Evolutionary conservation across 2,888 invertebrate genomes (phyloP).

Genomic region (Leptothorax acervorum): DNA sequence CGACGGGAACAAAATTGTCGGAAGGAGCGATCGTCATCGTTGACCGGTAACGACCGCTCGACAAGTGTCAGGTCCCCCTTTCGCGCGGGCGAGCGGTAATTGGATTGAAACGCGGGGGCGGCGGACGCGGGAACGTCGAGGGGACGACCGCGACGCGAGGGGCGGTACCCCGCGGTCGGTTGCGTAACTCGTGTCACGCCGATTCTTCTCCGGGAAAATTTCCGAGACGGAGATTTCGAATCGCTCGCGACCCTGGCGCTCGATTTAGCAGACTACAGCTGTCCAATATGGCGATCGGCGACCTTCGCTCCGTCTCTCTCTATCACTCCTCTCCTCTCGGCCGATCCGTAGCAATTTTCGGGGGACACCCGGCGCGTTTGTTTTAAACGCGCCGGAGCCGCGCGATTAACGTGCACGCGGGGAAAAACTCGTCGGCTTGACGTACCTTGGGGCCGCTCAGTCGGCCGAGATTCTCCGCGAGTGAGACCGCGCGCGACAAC

Average conservation of each 20-base stretch:
- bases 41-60: background rate
- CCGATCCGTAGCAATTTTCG: background rate
- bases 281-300: slow-evolving; percentile 80
- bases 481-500: slow-evolving; percentile 90
- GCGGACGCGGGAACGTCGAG: slow-evolving; percentile 46
- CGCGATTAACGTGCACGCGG: background rate
- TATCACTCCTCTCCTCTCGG: background rate
- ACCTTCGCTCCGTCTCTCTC: slow-evolving; percentile 59
- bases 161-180: slow-evolving; percentile 22
- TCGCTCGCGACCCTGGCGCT: slow-evolving; percentile 83
- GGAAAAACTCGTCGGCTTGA: slow-evolving; percentile 41
- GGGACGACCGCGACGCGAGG: slow-evolving; percentile 13
- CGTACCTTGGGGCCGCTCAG: slow-evolving; percentile 92
- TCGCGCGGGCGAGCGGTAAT: background rate
- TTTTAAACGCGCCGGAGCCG: background rate
- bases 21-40: background rate
- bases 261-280: slow-evolving; percentile 84
- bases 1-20: background rate
- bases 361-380: background rate
- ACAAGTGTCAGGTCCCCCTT: slow-evolving; percentile 44
- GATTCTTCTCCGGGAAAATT: slow-evolving; percentile 56
- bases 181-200: slow-evolving; percentile 69
- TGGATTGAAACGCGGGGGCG: slow-evolving; percentile 56
- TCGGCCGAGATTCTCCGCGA: slow-evolving; percentile 90
- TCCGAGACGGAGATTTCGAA: slow-evolving; percentile 75